Conservation (phyloP, 2,888 invertebrate genomes). For the Cantharis nigra region DNA sequence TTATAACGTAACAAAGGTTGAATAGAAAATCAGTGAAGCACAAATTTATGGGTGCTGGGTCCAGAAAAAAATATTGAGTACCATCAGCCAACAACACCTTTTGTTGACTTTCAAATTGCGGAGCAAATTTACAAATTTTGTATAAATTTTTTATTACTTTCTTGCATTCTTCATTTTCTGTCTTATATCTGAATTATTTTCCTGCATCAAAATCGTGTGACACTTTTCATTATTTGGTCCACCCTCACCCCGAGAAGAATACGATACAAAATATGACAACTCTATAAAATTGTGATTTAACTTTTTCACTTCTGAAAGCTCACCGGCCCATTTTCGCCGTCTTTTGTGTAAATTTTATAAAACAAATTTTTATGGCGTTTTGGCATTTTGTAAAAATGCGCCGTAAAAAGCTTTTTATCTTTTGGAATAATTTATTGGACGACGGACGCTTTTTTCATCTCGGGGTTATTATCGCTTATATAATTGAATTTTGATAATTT, state of each 20-base stretch:
- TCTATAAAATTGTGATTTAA: slow-evolving; percentile 46
- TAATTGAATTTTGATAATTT: slow-evolving; percentile 10
- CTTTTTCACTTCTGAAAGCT: slow-evolving; percentile 32
- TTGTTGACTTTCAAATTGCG: neutral
- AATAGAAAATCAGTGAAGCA: slow-evolving; percentile 18
- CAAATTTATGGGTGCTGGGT: slow-evolving; percentile 17
- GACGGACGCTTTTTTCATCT: neutral
- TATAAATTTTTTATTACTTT: neutral
- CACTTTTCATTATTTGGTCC: neutral
- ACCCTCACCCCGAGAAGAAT: slow-evolving; percentile 18
- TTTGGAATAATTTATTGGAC: neutral
- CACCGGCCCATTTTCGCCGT: slow-evolving; percentile 23
- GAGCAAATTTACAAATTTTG: neutral
- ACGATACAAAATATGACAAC: slow-evolving; percentile 38
- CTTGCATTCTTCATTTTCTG: neutral
- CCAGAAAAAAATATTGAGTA: slow-evolving; percentile 16
- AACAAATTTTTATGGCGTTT: slow-evolving; percentile 40
- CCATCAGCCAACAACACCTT: neutral
- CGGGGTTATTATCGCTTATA: slow-evolving; percentile 5
- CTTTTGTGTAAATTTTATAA: slow-evolving; percentile 33
- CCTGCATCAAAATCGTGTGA: neutral
- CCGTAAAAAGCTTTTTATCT: neutral
- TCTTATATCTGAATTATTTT: neutral
- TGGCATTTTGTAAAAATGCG: slow-evolving; percentile 5
- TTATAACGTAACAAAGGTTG: slow-evolving; percentile 9